Conservation (phyloP, 30 jellyfish, hydroid and myxozoan genomes). For the Phacellophora camtschatica region DNA sequence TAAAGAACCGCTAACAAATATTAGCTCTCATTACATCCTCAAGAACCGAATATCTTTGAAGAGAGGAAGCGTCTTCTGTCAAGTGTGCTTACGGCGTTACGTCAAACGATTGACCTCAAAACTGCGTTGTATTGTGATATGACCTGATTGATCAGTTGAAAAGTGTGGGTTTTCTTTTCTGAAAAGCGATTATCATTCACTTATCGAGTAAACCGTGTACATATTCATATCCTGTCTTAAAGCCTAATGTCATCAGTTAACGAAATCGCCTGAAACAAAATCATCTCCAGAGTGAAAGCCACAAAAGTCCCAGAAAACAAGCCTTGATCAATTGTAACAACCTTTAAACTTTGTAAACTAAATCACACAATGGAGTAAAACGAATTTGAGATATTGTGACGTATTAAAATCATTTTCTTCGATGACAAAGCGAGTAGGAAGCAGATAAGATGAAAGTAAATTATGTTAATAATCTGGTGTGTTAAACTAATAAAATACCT, state of each 20-base stretch:
- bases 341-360: too few relatives aligned
- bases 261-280: too few relatives aligned
- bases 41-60: neutral
- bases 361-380: too few relatives aligned
- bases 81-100: neutral
- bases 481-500: neutral
- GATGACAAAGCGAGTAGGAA: too few relatives aligned
- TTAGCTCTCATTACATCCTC: neutral
- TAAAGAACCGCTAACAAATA: neutral
- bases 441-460: too few relatives aligned
- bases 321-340: too few relatives aligned
- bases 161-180: neutral
- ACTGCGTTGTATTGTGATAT: neutral
- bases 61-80: neutral
- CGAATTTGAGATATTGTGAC: neutral
- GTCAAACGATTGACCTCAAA: constrained; percentile 4
- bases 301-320: too few relatives aligned
- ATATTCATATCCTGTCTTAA: neutral
- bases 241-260: too few relatives aligned
- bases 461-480: neutral
- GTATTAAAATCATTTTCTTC: too few relatives aligned
- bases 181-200: neutral
- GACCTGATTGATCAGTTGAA: neutral
- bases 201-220: neutral
- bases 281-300: too few relatives aligned